phyloP scores from a whole-genome alignment of 2,113 vertebrate species.

The Rhinopomastus cyanomelas region DNA sequence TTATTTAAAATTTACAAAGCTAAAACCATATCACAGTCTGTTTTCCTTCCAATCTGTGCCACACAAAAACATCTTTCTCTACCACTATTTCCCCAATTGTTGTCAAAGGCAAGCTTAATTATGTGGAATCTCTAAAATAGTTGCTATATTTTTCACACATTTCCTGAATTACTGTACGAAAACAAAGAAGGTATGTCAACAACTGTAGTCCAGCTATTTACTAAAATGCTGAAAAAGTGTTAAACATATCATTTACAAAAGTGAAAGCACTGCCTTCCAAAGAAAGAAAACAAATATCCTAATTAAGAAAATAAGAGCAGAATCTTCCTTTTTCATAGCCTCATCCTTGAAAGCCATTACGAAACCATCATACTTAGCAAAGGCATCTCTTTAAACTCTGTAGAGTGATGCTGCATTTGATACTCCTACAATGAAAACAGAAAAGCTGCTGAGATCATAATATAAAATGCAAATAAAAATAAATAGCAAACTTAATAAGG shows the following conservation, averaged over 20 bases:
- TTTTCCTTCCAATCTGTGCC: not conserved
- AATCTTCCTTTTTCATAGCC: not conserved
- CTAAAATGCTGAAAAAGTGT: not conserved
- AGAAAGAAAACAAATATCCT: not conserved
- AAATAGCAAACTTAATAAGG: constrained; percentile 10
- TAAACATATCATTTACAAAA: not conserved
- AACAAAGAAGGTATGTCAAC: not conserved
- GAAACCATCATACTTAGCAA: not conserved
- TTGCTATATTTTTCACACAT: not conserved
- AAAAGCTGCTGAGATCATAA: not conserved
- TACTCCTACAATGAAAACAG: not conserved
- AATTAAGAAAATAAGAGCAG: not conserved
- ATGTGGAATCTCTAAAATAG: not conserved
- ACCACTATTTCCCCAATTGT: not conserved
- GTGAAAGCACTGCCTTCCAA: not conserved
- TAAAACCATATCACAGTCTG: not conserved
- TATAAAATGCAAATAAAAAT: not conserved
- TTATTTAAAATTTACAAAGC: not conserved
- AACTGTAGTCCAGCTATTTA: not conserved
- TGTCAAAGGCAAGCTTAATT: not conserved
- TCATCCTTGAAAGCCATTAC: not conserved
- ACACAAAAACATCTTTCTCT: not conserved
- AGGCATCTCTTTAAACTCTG: not conserved
- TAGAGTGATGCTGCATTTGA: not conserved
- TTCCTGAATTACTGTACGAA: not conserved